Base-by-base conservation (phyloP, 2,113 vertebrate species). In the Nerophis ophidion region DNA sequence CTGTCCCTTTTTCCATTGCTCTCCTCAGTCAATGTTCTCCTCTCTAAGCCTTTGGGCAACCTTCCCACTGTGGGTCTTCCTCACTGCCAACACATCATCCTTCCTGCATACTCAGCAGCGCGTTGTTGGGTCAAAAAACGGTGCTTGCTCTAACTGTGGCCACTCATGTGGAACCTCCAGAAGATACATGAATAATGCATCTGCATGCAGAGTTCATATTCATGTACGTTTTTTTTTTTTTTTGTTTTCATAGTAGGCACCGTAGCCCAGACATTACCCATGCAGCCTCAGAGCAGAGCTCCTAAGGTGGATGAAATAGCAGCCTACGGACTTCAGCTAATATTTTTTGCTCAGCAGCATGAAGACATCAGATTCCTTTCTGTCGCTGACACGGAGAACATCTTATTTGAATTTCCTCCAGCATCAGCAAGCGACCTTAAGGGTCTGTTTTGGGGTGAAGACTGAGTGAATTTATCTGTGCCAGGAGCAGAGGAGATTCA, bases 131-230 rank as follows among this genome's bases (percentile, higher is more conserved):
- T 63, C 52, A 12, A 45, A 74, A 68, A 68, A 70, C 11, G 52
- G 61, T 58, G 63, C 77, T 81, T 48, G 47, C 74, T 80, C 72
- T 67, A 83, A 78, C 80, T 65, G 74, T 68, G 72, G 57, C 73
- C 83, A 60, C 81, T 89, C 84, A 75, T 77, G 83, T 83, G 84
- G 75, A 87, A 87, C 79, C 61, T 70, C 79, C 60, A 65, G 73
- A 74, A 85, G 83, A 82, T 80, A 59, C 53, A 79, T 89, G 81
- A 88, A 89, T 90, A 80, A 88, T 89, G 75, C 58, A 89, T 71
- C 62, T 58, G 60, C 69, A 11, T 52, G 71, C 61, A 35, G 53
- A 51, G 33, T 59, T 82, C 77, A 79, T 81, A 74, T 84, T 77
- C 62, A 74, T 75, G 58, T 72, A 6, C 3, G 26, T 1, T 42